Conservation (phyloP, 2,797 vertebrate genomes). For the Smutsia gigantea region DNA sequence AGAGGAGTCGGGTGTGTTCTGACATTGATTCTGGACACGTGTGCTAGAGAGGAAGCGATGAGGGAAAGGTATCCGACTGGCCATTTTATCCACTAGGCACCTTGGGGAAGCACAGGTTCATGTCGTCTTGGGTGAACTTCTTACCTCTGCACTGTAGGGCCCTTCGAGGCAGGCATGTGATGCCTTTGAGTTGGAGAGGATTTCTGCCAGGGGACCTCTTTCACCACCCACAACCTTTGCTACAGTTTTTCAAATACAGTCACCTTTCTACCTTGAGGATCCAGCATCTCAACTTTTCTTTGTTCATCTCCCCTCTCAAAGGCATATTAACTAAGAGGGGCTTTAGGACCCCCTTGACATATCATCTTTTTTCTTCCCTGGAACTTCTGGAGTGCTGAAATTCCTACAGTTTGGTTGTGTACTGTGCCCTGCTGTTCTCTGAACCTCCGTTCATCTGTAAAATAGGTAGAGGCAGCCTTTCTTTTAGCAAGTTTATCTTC, state of each 20-base stretch:
- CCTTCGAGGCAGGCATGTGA: fast-evolving
- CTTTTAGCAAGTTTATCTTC: neutral
- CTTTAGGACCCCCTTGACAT: neutral
- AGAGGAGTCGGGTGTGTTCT: neutral
- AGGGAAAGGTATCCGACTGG: neutral
- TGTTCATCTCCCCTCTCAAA: neutral
- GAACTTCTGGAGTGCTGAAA: neutral
- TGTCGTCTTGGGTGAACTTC: neutral
- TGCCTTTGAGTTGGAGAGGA: neutral
- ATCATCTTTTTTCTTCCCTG: neutral
- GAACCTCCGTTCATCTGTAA: neutral
- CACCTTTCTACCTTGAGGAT: neutral
- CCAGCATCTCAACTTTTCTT: neutral
- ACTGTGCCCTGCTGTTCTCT: neutral
- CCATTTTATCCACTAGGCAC: neutral
- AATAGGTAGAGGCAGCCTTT: neutral
- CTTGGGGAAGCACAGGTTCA: neutral
- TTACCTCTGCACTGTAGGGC: no score
- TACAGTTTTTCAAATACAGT: neutral
- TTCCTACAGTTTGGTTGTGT: neutral
- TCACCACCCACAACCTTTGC: neutral
- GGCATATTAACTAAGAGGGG: neutral
- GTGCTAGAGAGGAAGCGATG: neutral
- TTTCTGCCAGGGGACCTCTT: neutral
- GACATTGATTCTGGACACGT: neutral